Conservation (phyloP, 2,113 vertebrate genomes). For the Nothoprocta pentlandii region DNA sequence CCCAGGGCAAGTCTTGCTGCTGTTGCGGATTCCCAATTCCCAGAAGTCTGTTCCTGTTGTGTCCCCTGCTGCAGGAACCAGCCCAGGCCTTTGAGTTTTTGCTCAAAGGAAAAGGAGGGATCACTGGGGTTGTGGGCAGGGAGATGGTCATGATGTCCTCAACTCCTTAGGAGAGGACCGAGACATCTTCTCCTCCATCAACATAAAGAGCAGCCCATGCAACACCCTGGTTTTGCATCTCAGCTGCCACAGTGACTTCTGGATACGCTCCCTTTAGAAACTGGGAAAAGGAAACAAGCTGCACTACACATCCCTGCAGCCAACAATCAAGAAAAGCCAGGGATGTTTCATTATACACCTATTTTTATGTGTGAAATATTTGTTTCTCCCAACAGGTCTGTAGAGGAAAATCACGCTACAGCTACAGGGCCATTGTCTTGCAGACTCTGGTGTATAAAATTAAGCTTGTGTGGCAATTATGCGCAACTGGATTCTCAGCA, state of each 20-base stretch:
- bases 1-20: accelerated
- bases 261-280: not conserved
- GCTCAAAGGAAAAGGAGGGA: not conserved
- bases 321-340: not conserved
- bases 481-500: not conserved
- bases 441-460: not conserved
- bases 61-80: not conserved
- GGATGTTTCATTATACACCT: not conserved
- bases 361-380: not conserved
- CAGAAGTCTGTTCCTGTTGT: too few relatives aligned
- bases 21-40: not conserved
- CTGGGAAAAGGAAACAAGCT: not conserved
- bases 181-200: not conserved
- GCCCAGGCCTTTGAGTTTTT: not conserved
- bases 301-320: not conserved
- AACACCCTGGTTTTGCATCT: not conserved
- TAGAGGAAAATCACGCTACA: not conserved
- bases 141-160: not conserved
- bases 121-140: accelerated
- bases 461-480: not conserved
- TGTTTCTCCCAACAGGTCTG: not conserved
- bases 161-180: not conserved
- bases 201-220: not conserved
- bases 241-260: not conserved
- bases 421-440: not conserved